phyloP scores from a whole-genome alignment of 2,113 vertebrate genomes.

The Gulo gulo region DNA sequence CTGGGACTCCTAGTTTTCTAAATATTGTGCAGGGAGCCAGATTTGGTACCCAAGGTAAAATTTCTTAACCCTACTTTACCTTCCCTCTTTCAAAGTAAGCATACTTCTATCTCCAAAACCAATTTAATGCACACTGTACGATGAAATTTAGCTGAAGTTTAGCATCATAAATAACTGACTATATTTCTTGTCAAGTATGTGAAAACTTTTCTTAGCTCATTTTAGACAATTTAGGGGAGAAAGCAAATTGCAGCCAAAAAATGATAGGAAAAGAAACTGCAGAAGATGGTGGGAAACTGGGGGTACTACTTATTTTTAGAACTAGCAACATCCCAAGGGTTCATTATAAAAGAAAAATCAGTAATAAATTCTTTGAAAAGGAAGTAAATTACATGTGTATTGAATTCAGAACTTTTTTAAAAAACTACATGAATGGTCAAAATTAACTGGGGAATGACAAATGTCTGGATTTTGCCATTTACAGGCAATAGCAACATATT shows the following conservation, averaged over 20 bases:
- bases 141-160: conserved; percentile 58
- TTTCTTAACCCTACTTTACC: background rate
- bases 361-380: conserved; percentile 70
- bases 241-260: conserved; percentile 62
- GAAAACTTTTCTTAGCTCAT: conserved; percentile 59
- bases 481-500: background rate
- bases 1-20: background rate
- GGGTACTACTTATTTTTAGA: conserved; percentile 76
- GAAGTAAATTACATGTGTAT: conserved; percentile 64
- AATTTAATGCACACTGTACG: background rate
- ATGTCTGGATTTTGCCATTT: conserved; percentile 34
- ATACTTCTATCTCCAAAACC: background rate
- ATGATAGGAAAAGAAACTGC: conserved; percentile 37
- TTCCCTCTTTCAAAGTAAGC: background rate
- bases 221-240: conserved; percentile 60
- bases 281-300: conserved; percentile 63
- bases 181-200: conserved; percentile 42
- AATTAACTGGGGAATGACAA: conserved; percentile 40
- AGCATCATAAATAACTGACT: conserved; percentile 41
- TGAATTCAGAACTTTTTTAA: conserved; percentile 57
- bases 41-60: conserved; percentile 7
- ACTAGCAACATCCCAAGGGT: conserved; percentile 73
- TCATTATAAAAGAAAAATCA: conserved; percentile 77
- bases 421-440: conserved; percentile 54
- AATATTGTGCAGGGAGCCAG: background rate